These are phyloP conservation scores for Apteryx owenii DNA, from an alignment of 2,113 vertebrate species.

Conservation along the genomic window DNA sequence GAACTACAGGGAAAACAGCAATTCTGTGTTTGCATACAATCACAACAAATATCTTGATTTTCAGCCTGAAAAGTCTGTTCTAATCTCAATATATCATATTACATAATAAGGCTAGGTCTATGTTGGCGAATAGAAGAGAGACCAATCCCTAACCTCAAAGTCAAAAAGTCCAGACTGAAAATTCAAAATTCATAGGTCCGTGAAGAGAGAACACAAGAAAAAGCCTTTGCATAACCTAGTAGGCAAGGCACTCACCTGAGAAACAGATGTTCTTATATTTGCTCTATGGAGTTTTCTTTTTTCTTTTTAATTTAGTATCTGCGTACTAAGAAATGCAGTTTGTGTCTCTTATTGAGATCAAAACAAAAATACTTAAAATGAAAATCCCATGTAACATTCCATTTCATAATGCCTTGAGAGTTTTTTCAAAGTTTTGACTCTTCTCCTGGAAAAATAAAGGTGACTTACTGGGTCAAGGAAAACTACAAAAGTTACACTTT, in stretches of 20 bases:
- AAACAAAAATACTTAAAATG: not conserved
- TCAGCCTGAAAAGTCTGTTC: not conserved
- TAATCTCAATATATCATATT: not conserved
- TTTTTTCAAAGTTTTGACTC: not conserved
- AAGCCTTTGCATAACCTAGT: not conserved
- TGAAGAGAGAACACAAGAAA: not conserved
- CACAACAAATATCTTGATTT: not conserved
- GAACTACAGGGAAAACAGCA: not conserved
- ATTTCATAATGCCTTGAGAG: not conserved
- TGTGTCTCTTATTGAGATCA: not conserved
- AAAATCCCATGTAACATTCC: not conserved
- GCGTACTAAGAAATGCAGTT: not conserved
- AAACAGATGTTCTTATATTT: not conserved
- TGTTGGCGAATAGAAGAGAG: not conserved
- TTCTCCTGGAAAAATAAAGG: not conserved
- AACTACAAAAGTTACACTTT: not conserved
- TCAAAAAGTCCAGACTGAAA: not conserved
- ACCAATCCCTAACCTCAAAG: not conserved
- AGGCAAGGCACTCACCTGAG: not conserved
- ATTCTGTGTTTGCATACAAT: not conserved
- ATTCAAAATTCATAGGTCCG: not conserved
- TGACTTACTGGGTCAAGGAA: not conserved
- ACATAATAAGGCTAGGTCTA: not conserved
- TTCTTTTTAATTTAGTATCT: not conserved
- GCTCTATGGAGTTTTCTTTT: not conserved